A percentile compares a stretch with the other conserved stretches of the same genome.
Conservation (phyloP, 1,140 invertebrate species). For the Drosophila tani region DNA sequence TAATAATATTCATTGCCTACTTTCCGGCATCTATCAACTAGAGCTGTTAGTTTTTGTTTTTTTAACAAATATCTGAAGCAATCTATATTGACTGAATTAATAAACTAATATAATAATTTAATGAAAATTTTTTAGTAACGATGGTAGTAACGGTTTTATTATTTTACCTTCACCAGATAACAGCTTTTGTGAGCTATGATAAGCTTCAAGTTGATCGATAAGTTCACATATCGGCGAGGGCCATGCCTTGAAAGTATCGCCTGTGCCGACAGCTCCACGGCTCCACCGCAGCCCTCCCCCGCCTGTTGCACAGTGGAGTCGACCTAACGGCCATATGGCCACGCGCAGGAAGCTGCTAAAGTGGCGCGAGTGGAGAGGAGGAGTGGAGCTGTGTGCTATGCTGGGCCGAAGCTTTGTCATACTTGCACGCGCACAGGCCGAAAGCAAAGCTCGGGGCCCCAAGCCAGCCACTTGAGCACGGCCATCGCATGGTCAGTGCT, state of each 20-base stretch:
- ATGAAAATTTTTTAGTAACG: too few species aligned
- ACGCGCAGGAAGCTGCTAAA: constrained; percentile 58
- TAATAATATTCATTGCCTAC: not conserved
- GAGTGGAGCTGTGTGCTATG: not conserved
- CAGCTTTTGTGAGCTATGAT: too few species aligned
- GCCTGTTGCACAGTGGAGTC: constrained; percentile 47
- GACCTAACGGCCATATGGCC: constrained; percentile 52
- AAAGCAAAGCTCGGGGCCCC: constrained; percentile 65
- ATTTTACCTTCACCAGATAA: too few species aligned
- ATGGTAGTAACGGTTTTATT: too few species aligned
- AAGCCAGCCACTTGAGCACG: constrained; percentile 53
- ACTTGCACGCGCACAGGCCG: constrained; percentile 60
- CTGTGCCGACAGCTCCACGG: not conserved
- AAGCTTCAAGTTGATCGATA: constrained; percentile 14
- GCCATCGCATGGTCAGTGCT: constrained; percentile 9
- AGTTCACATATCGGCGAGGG: not conserved
- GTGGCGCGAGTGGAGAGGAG: constrained; percentile 10
- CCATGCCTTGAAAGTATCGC: constrained; percentile 19
- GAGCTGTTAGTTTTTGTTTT: too few species aligned
- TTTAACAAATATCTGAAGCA: too few species aligned
- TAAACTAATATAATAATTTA: too few species aligned
- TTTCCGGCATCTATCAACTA: not conserved
- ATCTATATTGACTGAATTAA: too few species aligned
- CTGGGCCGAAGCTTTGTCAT: constrained; percentile 55
- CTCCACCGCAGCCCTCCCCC: not conserved